Conservation (phyloP, 1,140 invertebrate genomes). For the Macrosteles quadrilineatus region DNA sequence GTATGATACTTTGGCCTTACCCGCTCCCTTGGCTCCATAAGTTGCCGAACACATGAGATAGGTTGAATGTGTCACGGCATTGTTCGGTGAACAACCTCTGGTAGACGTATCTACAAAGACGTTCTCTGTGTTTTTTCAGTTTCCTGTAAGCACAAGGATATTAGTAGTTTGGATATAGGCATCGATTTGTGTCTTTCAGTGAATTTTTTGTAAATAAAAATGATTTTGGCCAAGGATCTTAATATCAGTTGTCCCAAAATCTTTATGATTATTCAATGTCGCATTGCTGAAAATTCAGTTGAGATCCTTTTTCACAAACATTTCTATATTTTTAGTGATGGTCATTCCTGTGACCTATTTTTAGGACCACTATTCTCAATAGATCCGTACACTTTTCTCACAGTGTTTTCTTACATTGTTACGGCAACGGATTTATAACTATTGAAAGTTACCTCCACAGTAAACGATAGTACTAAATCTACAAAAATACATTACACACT, state of each 20-base stretch:
- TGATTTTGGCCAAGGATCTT: not conserved
- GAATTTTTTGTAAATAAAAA: not conserved
- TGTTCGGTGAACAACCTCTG: slow-evolving; percentile 61
- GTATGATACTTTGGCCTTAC: too few species aligned
- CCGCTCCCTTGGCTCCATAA: slow-evolving; percentile 32
- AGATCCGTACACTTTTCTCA: too few species aligned
- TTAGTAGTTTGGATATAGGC: slow-evolving; percentile 34
- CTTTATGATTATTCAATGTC: not conserved
- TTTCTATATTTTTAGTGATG: too few species aligned
- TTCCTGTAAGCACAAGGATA: slow-evolving; percentile 56
- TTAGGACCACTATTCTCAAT: too few species aligned
- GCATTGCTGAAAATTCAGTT: not conserved
- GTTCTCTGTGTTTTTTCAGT: slow-evolving; percentile 62
- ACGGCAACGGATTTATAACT: too few species aligned
- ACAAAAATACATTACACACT: not conserved
- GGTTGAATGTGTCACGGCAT: slow-evolving; percentile 50
- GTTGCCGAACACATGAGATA: slow-evolving; percentile 23
- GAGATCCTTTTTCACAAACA: too few species aligned
- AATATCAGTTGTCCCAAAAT: not conserved
- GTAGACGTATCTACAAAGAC: slow-evolving; percentile 65
- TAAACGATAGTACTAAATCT: too few species aligned
- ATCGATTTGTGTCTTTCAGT: not conserved
- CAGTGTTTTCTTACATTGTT: too few species aligned
- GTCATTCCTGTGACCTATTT: too few species aligned
- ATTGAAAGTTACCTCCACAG: too few species aligned